Base-by-base conservation (phyloP, 2,888 invertebrate species). In the Trisateles emortualis region DNA sequence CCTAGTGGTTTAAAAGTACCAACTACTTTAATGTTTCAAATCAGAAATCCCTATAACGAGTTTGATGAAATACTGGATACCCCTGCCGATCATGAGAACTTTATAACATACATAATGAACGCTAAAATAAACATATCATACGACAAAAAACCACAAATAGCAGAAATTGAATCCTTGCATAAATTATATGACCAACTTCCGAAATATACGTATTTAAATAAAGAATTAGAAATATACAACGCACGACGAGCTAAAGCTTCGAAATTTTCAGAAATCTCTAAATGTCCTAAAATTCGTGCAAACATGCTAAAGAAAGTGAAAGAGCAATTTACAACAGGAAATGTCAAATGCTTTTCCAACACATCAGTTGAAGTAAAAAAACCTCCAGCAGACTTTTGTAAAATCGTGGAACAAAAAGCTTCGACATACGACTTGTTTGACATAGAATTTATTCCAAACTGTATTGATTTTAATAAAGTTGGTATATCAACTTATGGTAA, bases 401-500 rank as follows among this genome's bases (percentile, higher is more conserved):
- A 80, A 60, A 59, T 49, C 26, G 42, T 59, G 2, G 57, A 57
- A 35, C 43, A 70, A 52, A 70, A 60, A 52, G 62, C 81, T 39
- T 67, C 74, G 30, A 76, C 77, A 1, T 85, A 81, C 64, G 85
- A 83, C 24, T 68, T 90, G 32, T 84, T 88, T 53, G 59, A 83
- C 40, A 76, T 92, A 50, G 51, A 72, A 43, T 76, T 89, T 62
- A 43, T 71, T 19, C 92, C 92, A 9, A 78, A 71, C 60, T 47
- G 49, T 13, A 57, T 92, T 30, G 72, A 90, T 61, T 92, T 91
- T 68, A 91, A 91, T 11, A 80, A 75, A 70, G 83, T 92, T 24
- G 88, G 76, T 3, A 30, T 86, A 40, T 59, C 65, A n/a, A 85
- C 88, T 0, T 85, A 78, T 46, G 90, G 86, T 5, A 69, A 83